Evolutionary conservation across 2,797 vertebrate species (phyloP), one percentile per base, ranked within the genome.

Genomic region (Vultur gryphus): DNA sequence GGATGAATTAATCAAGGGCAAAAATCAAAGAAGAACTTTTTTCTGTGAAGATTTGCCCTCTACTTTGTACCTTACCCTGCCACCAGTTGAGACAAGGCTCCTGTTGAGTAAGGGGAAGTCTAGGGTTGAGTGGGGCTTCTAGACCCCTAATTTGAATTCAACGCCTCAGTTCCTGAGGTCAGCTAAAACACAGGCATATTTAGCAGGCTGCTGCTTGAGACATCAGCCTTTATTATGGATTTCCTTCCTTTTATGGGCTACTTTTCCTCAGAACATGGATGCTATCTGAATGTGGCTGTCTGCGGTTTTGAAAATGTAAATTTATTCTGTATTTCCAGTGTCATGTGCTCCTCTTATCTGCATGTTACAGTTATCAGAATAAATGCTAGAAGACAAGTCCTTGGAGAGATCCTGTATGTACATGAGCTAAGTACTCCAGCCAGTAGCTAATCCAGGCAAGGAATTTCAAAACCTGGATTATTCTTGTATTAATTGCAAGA

Each of bases 341-440:
- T 78, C 51, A 20, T n/a, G 31, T 61, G 64, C 77, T 96, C 88
- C 83, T 95, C 91, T 97, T 98, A 97, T 98, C 97, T 97, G 87
- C 70, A 77, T 70, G 94, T 95, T 96, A 83, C 95, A 97, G 90
- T 97, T 87, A 23, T 93, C 92, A 95, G 95, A 97, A 97, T 97
- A 97, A 98, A 97, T 95, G 97, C 94, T 61, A 95, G 93, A 69
- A 79, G 95, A 97, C 77, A 91, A 93, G 92, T 86, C 96, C 87
- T 89, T 62, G 81, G 97, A 97, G 97, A 94, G 92, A 95, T 93
- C 72, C 78, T 82, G 21, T 80, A 84, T 87, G 75, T 90, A 93
- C 96, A 93, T 2, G 44, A 92, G 90, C 95, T 95, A 94, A 97
- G 65, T 35, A 88, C 95, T 91, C 91, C 61, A 97, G 93, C 84